phyloP scores from a whole-genome alignment of 2,888 invertebrate species.

The Busseola fusca region DNA sequence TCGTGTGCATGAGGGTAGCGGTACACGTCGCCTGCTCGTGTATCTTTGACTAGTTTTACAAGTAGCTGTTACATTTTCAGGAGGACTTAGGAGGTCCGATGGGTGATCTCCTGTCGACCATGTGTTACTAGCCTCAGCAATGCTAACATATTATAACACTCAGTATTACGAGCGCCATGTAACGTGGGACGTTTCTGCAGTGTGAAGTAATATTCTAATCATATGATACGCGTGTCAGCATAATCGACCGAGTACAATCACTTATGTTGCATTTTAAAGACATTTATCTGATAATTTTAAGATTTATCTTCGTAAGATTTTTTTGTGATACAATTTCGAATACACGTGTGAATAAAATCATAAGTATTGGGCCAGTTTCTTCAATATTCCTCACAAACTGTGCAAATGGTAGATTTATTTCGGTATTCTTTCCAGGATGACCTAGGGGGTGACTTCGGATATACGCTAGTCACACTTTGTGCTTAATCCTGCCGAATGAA shows the following conservation, averaged over 20 bases:
- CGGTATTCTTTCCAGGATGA: constrained; percentile 90
- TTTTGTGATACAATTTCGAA: constrained; percentile 64
- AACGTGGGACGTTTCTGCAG: constrained; percentile 69
- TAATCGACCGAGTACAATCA: constrained; percentile 64
- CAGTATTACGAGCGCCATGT: constrained; percentile 77
- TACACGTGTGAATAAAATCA: constrained; percentile 73
- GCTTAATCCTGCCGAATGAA: constrained; percentile 85
- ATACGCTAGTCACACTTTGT: constrained; percentile 90
- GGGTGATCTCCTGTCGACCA: constrained; percentile 90
- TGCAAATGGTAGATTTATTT: constrained; percentile 77
- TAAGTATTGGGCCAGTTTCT: constrained; percentile 86
- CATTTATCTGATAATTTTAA: constrained; percentile 70
- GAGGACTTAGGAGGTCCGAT: constrained; percentile 91
- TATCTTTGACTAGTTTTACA: constrained; percentile 74
- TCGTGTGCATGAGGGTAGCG: constrained; percentile 78
- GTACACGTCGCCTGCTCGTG: constrained; percentile 58
- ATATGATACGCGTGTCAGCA: constrained; percentile 61
- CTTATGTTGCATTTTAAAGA: constrained; percentile 76
- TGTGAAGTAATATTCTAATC: constrained; percentile 65
- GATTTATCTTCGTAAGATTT: constrained; percentile 67
- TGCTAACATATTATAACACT: constrained; percentile 70
- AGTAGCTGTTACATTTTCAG: constrained; percentile 89
- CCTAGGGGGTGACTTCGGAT: constrained; percentile 91
- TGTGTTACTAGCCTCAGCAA: constrained; percentile 88
- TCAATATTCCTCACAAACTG: constrained; percentile 66